Evolutionary conservation across 2,113 vertebrate species (phyloP).

Genomic region (Raja brachyura): DNA sequence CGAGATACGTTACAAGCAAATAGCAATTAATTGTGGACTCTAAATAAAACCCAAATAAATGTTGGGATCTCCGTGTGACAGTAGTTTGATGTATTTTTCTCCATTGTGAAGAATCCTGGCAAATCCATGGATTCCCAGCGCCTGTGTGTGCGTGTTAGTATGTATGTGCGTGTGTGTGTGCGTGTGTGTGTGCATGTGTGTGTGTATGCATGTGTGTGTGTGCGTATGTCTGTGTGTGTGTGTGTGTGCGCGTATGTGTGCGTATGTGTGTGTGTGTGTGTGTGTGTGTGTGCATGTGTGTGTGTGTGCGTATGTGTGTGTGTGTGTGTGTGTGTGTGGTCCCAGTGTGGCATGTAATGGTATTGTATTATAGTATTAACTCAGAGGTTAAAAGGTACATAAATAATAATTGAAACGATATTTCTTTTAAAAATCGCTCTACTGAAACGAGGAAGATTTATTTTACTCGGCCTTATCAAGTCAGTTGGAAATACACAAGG

Average conservation of each 20-base stretch:
- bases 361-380: not conserved
- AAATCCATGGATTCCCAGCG: not conserved
- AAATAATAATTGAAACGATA: not conserved
- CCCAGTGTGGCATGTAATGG: not conserved
- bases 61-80: not conserved
- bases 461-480: slow-evolving; percentile 51
- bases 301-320: not conserved
- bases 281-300: too few relatives aligned
- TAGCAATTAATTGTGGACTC: not conserved
- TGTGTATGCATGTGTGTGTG: not conserved
- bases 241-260: not conserved
- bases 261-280: not conserved
- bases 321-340: not conserved
- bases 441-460: slow-evolving; percentile 65
- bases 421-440: slow-evolving; percentile 39
- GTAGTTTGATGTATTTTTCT: not conserved
- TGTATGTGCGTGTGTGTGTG: not conserved
- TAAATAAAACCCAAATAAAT: not conserved
- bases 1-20: not conserved
- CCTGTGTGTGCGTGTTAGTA: not conserved
- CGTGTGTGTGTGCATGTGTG: not conserved
- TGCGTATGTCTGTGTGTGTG: not conserved
- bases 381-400: not conserved
- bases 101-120: not conserved
- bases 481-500: slow-evolving; percentile 56